Base-by-base conservation (phyloP, 2,888 invertebrate genomes). In the Athalia cordata region DNA sequence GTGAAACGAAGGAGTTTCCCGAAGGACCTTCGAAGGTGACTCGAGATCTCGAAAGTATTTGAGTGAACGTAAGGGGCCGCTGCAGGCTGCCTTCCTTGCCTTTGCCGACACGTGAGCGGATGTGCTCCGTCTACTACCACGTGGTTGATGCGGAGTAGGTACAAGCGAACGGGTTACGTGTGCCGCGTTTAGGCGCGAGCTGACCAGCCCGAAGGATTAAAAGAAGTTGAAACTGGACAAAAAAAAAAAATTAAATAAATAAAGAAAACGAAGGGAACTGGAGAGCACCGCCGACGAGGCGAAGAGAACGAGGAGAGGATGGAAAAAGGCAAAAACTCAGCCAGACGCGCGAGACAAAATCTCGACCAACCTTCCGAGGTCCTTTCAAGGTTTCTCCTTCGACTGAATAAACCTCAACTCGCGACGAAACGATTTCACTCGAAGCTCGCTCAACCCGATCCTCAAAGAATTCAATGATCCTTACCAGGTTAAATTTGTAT, bases 311-410 rank as follows among this genome's bases (percentile, higher is more conserved):
- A 15, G 13, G 47, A 72, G 72, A 72, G 72, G 59, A 59, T 59
- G 59, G 43, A 52, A 62, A 75, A 75, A 64, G 75, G 75, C 64
- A 75, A 75, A 75, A 75, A 75, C 75, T 75, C 9, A 75, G 75
- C 75, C 75, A 75, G 75, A 64, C 75, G 75, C 75, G 75, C 75
- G 75, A 75, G 75, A 75, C 75, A 75, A 75, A 75, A 75, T 75
- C 75, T 75, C 61, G 8, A 62, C 75, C 75, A 62, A 50, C 75
- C 75, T 75, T 75, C 75, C 62, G 75, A 75, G 75, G 75, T 75
- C 75, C 75, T 75, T 75, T 64, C 75, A 75, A 75, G 75, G 75
- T 75, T 62, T 29, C 49, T 66, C 62, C 9, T 55, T 55, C 55
- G 3, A 8, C 9, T 55, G 8, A 3, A 8, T n/a, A n/a, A 0